These are phyloP conservation scores for Ciona savignyi DNA, from an alignment of 23 tunicate species.

Conservation along the genomic window DNA sequence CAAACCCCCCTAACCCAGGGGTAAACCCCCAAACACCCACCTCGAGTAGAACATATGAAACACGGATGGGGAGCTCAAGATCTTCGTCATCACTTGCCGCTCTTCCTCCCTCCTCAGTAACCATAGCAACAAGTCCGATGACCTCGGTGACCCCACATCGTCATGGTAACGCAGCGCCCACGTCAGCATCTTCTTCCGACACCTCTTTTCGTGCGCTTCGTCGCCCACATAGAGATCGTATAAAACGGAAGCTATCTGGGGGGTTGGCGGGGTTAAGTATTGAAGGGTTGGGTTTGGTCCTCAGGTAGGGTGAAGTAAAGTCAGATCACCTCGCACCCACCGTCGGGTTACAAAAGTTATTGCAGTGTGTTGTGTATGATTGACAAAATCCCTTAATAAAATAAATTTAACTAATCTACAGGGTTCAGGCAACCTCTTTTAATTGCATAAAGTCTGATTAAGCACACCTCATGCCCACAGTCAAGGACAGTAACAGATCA, in stretches of 20 bases:
- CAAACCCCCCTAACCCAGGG: no score
- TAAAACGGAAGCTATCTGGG: constrained; percentile 17
- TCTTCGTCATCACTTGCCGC: constrained; percentile 19
- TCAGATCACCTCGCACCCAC: no score
- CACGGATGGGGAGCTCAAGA: constrained; percentile 44
- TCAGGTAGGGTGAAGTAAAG: no score
- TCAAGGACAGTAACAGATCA: no score
- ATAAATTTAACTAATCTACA: no score
- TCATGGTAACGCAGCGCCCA: constrained; percentile 19
- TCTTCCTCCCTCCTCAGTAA: constrained; percentile 46
- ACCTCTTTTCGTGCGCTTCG: constrained; percentile 32
- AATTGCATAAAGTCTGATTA: no score
- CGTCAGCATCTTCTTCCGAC: constrained; percentile 49
- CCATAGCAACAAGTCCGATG: constrained; percentile 60
- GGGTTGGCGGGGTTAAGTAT: not conserved
- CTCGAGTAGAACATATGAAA: constrained; percentile 56
- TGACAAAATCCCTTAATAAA: no score
- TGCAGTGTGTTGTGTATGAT: no score
- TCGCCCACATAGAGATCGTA: constrained; percentile 36
- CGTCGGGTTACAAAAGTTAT: no score
- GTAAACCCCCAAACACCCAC: no score
- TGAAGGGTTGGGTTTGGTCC: not conserved
- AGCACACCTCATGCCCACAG: no score
- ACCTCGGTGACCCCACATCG: constrained; percentile 25
- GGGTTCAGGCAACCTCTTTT: no score